Evolutionary conservation across 35 echinoderm and acorn worm genomes (phyloP).

Genomic region (Holothuria glaberrima): DNA sequence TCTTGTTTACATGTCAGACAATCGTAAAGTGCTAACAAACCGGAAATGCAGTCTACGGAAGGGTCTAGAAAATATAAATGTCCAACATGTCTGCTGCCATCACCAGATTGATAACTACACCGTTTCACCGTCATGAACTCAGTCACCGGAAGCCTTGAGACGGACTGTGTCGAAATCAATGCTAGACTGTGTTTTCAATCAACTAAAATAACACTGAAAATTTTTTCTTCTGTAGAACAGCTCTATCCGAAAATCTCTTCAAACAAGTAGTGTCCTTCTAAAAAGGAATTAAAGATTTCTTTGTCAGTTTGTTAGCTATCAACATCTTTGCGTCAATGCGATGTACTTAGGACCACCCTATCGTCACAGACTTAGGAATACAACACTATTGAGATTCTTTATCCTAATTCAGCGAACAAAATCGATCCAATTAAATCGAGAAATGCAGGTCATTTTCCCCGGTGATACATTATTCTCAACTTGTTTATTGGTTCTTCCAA

Average conservation of each 20-base stretch:
- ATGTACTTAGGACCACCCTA: conserved; percentile 7
- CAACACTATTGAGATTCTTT: no score
- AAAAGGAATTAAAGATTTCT: background rate
- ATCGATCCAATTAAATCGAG: conserved; percentile 33
- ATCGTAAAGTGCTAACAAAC: no score
- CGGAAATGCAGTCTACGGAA: no score
- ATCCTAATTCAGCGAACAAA: background rate
- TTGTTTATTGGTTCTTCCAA: conserved; percentile 36
- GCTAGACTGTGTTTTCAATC: background rate
- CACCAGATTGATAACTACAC: no score
- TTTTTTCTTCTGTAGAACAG: background rate
- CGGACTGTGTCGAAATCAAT: no score
- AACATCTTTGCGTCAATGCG: background rate
- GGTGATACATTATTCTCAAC: conserved; percentile 1
- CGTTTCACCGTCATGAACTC: no score
- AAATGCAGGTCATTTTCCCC: background rate
- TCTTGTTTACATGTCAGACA: no score
- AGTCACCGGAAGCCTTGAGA: conserved; percentile 30
- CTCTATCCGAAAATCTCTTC: conserved; percentile 27
- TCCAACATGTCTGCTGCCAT: no score
- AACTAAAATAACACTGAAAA: background rate
- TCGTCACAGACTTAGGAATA: background rate
- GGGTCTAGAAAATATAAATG: no score
- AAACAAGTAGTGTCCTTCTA: conserved; percentile 4
- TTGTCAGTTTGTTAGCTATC: background rate